Evolutionary conservation across 2,888 invertebrate genomes (phyloP).

Genomic region (Agrochola litura): DNA sequence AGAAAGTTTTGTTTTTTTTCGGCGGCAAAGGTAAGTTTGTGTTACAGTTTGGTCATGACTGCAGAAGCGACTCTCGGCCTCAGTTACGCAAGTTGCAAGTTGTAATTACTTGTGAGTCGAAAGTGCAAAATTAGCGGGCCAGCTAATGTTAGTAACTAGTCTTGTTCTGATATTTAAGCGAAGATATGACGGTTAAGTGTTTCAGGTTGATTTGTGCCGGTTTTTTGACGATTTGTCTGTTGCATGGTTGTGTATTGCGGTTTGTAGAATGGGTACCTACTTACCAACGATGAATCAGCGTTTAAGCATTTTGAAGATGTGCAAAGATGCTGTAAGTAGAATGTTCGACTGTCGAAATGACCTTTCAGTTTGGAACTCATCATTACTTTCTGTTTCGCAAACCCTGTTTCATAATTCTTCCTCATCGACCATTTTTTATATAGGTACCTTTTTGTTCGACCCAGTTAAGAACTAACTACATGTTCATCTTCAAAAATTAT

Average conservation of each 20-base stretch:
- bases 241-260: conserved; percentile 17
- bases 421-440: background rate
- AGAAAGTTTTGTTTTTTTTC: conserved; percentile 53
- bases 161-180: conserved; percentile 58
- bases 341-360: conserved; percentile 25
- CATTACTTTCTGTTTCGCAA: conserved; percentile 40
- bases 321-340: conserved; percentile 34
- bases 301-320: conserved; percentile 42
- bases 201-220: conserved; percentile 54
- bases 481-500: background rate
- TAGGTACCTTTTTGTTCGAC: background rate
- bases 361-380: conserved; percentile 21
- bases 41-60: conserved; percentile 85
- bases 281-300: conserved; percentile 19
- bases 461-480: background rate
- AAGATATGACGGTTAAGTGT: conserved; percentile 48
- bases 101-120: conserved; percentile 87
- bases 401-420: conserved; percentile 28
- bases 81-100: conserved; percentile 84
- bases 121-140: conserved; percentile 86
- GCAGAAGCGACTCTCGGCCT: conserved; percentile 84
- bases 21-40: conserved; percentile 71
- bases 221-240: conserved; percentile 40
- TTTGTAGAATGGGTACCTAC: conserved; percentile 26
- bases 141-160: conserved; percentile 69